Conservation (phyloP, 2,797 vertebrate species). For the Rhynchonycteris naso region DNA sequence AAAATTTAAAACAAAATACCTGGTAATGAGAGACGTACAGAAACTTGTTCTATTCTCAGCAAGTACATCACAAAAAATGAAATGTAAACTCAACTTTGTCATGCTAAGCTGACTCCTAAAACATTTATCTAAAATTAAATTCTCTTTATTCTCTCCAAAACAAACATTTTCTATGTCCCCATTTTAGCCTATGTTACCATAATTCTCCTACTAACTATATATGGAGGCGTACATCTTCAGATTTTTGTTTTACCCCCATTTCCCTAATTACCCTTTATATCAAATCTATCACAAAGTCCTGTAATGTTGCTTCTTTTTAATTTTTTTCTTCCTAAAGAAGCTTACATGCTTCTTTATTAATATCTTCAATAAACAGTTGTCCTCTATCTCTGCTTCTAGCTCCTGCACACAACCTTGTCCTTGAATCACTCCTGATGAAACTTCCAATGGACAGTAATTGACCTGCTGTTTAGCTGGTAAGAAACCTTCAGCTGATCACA, state of each 20-base stretch:
- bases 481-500: not conserved
- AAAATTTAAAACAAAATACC: not conserved
- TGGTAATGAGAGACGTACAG: not conserved
- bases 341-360: not conserved
- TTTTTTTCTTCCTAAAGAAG: not conserved
- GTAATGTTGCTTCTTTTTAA: not conserved
- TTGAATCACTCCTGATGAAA: not conserved
- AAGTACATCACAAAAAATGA: not conserved
- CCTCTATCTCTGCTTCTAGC: not conserved
- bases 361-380: not conserved
- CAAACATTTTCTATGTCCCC: not conserved
- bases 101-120: not conserved
- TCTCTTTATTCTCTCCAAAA: constrained; percentile 5
- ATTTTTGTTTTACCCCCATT: not conserved
- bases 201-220: constrained; percentile 36
- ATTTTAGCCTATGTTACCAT: not conserved
- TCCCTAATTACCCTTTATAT: not conserved
- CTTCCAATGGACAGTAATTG: not conserved
- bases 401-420: not conserved
- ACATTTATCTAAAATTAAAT: constrained; percentile 42
- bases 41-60: not conserved
- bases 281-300: not conserved
- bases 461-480: no score
- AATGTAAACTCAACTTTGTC: not conserved
- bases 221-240: not conserved